Percentiles rank a stretch among this genome's conserved stretches.
phyloP scores from a whole-genome alignment of 2,113 vertebrate species.

The Camelus dromedarius region DNA sequence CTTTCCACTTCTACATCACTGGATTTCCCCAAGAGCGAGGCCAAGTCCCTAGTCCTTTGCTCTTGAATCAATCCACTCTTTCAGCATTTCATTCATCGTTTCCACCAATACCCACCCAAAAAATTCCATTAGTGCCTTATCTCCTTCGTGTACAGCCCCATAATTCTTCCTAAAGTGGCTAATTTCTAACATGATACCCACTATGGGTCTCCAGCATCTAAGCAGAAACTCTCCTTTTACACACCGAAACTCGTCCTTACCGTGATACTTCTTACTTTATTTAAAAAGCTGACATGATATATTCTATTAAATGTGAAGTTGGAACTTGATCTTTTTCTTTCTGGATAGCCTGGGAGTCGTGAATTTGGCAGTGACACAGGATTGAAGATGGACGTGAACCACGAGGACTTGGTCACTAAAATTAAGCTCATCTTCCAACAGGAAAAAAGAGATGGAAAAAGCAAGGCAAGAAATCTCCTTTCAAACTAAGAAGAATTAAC shows the following conservation, averaged over 20 bases:
- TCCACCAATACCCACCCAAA: not conserved
- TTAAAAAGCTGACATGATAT: not conserved
- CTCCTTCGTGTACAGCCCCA: not conserved
- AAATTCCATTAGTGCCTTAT: not conserved
- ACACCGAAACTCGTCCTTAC: not conserved
- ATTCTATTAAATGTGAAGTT: not conserved
- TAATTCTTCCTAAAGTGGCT: not conserved
- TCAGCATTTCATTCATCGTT: not conserved
- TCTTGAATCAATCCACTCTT: not conserved
- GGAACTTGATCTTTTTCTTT: not conserved
- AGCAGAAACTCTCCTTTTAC: not conserved
- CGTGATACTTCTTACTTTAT: not conserved
- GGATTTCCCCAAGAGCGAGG: not conserved
- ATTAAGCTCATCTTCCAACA: constrained; percentile 7
- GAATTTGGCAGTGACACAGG: not conserved
- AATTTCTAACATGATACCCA: not conserved
- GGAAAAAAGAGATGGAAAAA: not conserved
- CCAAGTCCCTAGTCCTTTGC: not conserved
- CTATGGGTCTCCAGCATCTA: not conserved
- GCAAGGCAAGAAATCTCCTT: constrained; percentile 69
- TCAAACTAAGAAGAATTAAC: constrained; percentile 79
- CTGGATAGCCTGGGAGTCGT: not conserved
- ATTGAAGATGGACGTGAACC: not conserved
- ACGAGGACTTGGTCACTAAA: not conserved
- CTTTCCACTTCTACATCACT: not conserved